phyloP scores from a whole-genome alignment of 2,797 vertebrate genomes.

The Falco cherrug region DNA sequence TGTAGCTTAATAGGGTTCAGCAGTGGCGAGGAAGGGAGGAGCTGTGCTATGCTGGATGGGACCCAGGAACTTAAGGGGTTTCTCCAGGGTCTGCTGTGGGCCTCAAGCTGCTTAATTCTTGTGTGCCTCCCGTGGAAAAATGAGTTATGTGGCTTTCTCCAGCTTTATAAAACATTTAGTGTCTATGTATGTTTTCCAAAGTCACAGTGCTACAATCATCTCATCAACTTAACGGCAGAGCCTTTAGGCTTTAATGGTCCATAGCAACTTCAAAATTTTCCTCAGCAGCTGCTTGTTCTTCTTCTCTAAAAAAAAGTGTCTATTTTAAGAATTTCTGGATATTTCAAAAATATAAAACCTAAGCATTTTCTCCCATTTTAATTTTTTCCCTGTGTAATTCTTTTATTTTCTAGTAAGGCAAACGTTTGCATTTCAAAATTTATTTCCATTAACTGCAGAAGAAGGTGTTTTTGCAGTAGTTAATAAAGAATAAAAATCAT shows the following conservation, averaged over 20 bases:
- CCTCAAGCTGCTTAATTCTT: neutral
- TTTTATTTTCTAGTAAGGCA: neutral
- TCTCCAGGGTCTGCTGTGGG: neutral
- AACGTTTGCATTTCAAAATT: neutral
- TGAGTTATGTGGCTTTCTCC: neutral
- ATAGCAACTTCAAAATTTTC: neutral
- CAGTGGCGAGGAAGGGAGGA: rapidly evolving
- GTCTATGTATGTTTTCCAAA: neutral
- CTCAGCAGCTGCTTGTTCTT: neutral
- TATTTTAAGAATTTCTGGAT: neutral
- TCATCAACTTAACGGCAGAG: neutral
- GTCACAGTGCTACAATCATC: neutral
- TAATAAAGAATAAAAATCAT: neutral
- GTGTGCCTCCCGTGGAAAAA: neutral
- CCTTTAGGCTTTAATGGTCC: neutral
- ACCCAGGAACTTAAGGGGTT: neutral
- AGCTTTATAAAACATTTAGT: neutral
- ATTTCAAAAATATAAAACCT: neutral
- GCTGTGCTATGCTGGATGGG: neutral
- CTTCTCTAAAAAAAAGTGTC: neutral
- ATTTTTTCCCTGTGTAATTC: neutral
- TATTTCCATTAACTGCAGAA: neutral
- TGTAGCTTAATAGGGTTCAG: neutral
- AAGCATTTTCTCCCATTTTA: neutral
- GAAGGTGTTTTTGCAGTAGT: neutral